Base-by-base conservation (phyloP, 2,888 invertebrate genomes). In the Papilio gigon region DNA sequence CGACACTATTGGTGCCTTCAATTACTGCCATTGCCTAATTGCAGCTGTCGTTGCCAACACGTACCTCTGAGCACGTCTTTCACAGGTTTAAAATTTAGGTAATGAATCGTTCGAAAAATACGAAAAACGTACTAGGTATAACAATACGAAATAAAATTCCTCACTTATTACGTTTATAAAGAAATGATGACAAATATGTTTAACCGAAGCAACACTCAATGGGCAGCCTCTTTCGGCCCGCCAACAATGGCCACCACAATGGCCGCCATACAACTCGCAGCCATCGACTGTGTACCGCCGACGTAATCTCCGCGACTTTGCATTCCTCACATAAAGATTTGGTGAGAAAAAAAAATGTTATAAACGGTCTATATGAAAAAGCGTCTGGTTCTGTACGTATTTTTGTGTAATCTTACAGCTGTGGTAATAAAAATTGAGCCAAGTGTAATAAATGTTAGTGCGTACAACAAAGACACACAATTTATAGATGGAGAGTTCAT, bases 301-400 rank as follows among this genome's bases (percentile, higher is more conserved):
- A 59, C 74, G 75, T 90, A 90, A 90, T 90, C 90, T 87, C 84
- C 81, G 63, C 74, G 79, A 85, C 86, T 80, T 77, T 77, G 82
- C 88, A 90, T 90, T 90, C 90, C 90, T 90, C 90, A 90, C 90
- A 89, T 79, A 86, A 81, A 79, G 74, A 76, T 71, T 72, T 76
- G 76, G 78, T 78, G 80, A 80, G 77, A 84, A 84, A 84, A 86
- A 86, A 84, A 65, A 67, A 72, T 40, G 1, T 12, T 5, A 17
- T 30, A 2, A 69, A 71, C 69, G 74, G 72, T 74, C 73, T 70
- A 69, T 67, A 62, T 67, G n/a, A 25, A 30, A 20, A 25, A 6
- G 27, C 9, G 35, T 65, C 20, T 73, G 79, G 82, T 83, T 83
- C 83, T 70, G 80, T 77, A 30, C 67, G n/a, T 30, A 47, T 40